A percentile compares a stretch with the other conserved stretches of the same genome.
Evolutionary conservation across 2,797 vertebrate species (phyloP).

Genomic region (Catharus ustulatus): DNA sequence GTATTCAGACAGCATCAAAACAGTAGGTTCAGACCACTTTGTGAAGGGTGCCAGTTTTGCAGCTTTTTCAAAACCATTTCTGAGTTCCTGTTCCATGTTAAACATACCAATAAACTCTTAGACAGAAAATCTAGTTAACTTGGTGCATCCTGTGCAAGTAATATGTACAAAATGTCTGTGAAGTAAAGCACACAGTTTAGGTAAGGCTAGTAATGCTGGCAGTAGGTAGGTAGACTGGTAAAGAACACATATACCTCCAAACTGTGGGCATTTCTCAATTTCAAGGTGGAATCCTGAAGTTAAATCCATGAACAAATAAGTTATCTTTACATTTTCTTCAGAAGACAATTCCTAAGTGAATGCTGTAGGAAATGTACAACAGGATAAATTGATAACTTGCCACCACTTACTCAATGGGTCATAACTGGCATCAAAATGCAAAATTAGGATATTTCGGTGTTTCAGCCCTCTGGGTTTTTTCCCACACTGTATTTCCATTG

Average conservation of each 20-base stretch:
- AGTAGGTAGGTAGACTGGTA: not conserved
- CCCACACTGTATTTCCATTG: rapidly evolving
- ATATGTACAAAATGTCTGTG: not conserved
- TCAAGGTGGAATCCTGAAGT: not conserved
- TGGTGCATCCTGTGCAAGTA: not conserved
- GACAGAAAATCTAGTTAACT: not conserved
- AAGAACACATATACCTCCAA: rapidly evolving
- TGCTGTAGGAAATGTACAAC: not conserved
- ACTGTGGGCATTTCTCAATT: not conserved
- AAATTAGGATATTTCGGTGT: not conserved
- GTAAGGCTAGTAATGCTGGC: not conserved
- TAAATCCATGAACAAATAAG: not conserved
- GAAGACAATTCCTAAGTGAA: not conserved
- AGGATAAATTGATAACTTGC: not conserved
- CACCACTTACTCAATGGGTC: not conserved
- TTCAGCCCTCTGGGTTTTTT: not conserved
- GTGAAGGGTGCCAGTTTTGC: not conserved
- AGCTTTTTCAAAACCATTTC: not conserved
- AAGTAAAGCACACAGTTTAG: not conserved
- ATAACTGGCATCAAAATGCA: not conserved
- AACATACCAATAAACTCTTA: not conserved
- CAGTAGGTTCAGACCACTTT: not conserved
- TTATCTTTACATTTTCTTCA: not conserved
- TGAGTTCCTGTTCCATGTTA: not conserved
- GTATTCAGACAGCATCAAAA: not conserved